These are phyloP conservation scores for Zaprionus ghesquierei DNA, from an alignment of 1,140 invertebrate genomes.

Conservation along the genomic window DNA sequence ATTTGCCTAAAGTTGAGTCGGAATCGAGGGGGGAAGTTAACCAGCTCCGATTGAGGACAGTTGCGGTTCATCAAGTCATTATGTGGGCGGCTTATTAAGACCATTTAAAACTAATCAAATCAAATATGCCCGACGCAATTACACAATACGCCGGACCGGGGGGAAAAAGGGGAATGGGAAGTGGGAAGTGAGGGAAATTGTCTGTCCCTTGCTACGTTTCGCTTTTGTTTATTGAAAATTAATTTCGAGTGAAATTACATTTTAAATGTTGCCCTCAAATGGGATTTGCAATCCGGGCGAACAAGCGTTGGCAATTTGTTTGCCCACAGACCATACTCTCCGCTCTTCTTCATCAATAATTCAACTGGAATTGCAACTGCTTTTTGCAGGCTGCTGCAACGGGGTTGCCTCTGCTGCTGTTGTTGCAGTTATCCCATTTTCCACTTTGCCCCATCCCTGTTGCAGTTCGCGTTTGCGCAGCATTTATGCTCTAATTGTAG, in stretches of 20 bases:
- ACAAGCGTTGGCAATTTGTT: conserved; percentile 26
- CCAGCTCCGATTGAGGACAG: background rate
- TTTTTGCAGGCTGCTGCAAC: background rate
- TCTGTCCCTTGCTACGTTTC: background rate
- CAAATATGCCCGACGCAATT: conserved; percentile 53
- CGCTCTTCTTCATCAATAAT: background rate
- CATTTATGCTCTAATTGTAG: conserved; percentile 74
- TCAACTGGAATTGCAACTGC: conserved; percentile 51
- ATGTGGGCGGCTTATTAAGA: conserved; percentile 66
- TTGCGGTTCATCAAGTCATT: conserved; percentile 68
- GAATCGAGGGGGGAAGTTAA: too few relatives aligned
- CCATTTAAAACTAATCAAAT: conserved; percentile 80
- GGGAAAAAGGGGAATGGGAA: background rate
- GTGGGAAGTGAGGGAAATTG: conserved; percentile 18
- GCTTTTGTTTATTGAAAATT: conserved; percentile 68
- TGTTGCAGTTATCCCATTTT: conserved; percentile 4
- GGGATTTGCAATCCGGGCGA: conserved; percentile 48
- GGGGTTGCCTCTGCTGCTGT: conserved; percentile 26
- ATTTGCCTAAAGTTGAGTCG: conserved; percentile 36
- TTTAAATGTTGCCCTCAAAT: conserved; percentile 73
- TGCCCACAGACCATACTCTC: conserved; percentile 50
- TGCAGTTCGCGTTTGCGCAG: conserved; percentile 62
- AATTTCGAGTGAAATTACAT: conserved; percentile 73
- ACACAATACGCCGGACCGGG: conserved; percentile 10
- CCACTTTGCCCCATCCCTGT: background rate